Evolutionary conservation across 2,797 vertebrate species (phyloP).

Genomic region (Chrysocyon brachyurus): DNA sequence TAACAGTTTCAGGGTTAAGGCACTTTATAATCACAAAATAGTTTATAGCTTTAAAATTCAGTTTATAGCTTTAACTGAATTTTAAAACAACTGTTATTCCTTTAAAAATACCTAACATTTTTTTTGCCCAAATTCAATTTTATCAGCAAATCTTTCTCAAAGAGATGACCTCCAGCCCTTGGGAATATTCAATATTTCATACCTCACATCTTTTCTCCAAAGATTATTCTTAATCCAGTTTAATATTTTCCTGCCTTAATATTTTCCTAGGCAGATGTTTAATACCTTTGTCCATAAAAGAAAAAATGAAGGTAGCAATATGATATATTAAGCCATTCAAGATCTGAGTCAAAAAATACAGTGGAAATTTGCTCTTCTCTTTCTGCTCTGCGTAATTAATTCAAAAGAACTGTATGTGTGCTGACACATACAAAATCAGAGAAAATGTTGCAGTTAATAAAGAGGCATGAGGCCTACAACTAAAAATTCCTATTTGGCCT

Average conservation of each 20-base stretch:
- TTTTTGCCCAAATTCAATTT: conserved; percentile 24
- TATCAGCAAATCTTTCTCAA: conserved; percentile 37
- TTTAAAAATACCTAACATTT: conserved; percentile 55
- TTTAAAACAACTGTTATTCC: conserved; percentile 37
- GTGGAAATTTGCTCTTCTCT: background rate
- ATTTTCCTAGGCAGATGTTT: background rate
- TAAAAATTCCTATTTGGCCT: background rate
- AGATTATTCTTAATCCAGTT: conserved; percentile 54
- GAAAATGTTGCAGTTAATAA: background rate
- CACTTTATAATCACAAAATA: background rate
- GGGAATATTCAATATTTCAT: conserved; percentile 17
- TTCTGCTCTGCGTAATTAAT: background rate
- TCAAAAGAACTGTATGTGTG: background rate
- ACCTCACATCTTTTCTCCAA: conserved; percentile 17
- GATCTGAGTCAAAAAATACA: conserved; percentile 2
- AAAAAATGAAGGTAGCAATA: background rate
- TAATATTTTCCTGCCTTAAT: background rate
- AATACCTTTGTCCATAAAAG: conserved; percentile 30
- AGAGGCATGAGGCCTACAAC: background rate
- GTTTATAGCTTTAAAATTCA: background rate
- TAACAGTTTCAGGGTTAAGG: background rate
- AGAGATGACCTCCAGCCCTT: background rate
- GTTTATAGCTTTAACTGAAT: background rate
- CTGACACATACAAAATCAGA: background rate
- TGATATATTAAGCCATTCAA: background rate